Evolutionary conservation across 92 coral and sea anemone genomes (phyloP).

Genomic region (Bergia puertoricense): DNA sequence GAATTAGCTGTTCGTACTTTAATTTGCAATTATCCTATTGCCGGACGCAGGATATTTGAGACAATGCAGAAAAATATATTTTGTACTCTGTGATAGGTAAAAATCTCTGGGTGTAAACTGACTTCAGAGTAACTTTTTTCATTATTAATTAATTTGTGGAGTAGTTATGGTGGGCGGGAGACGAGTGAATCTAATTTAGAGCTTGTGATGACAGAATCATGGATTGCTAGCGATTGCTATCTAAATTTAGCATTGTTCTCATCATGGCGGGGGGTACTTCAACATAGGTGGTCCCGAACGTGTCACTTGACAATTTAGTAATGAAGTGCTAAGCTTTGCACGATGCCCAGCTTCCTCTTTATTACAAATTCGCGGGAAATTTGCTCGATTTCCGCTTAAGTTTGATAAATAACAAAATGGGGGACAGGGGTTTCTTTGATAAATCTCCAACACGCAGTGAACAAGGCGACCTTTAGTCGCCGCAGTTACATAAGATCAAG

Average conservation of each 20-base stretch:
- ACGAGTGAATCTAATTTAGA: constrained; percentile 68
- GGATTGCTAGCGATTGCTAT: constrained; percentile 66
- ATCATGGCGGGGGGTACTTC: constrained; percentile 56
- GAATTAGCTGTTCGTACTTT: not conserved
- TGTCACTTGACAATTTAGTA: constrained; percentile 69
- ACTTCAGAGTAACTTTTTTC: constrained; percentile 54
- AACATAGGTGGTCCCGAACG: constrained; percentile 53
- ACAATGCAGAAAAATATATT: not conserved
- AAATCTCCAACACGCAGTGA: not conserved
- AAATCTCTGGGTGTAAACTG: constrained; percentile 6
- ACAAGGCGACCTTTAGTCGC: constrained; percentile 10
- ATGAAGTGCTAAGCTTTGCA: constrained; percentile 70
- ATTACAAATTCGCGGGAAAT: constrained; percentile 59
- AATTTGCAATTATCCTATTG: not conserved
- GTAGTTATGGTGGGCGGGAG: constrained; percentile 63
- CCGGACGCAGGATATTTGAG: not conserved
- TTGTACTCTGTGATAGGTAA: not conserved
- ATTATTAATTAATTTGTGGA: constrained; percentile 61
- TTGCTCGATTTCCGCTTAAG: constrained; percentile 64
- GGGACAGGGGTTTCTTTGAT: constrained; percentile 28
- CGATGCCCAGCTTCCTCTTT: constrained; percentile 50
- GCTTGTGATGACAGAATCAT: constrained; percentile 66
- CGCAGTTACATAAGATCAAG: not conserved
- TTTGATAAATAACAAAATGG: constrained; percentile 54
- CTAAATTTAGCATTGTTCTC: constrained; percentile 53